These are phyloP conservation scores for rat (Rattus norvegicus) DNA, from an alignment of 2,113 vertebrate species.

Conservation along the genomic window DNA sequence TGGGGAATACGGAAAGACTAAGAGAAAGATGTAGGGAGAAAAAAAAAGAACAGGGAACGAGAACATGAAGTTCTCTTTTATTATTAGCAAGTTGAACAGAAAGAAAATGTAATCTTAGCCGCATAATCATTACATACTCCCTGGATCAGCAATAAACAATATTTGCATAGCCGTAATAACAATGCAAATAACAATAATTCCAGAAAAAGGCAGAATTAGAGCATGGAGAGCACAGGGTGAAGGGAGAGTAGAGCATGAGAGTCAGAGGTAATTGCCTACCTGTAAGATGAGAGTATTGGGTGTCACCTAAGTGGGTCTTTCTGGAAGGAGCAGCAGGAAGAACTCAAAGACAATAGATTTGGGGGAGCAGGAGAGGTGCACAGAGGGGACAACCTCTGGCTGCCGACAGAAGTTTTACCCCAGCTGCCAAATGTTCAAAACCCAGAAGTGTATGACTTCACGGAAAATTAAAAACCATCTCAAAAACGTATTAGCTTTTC, in stretches of 20 bases:
- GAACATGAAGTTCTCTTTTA: not conserved
- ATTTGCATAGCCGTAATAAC: slow-evolving; percentile 13
- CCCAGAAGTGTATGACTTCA: not conserved
- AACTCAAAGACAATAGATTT: not conserved
- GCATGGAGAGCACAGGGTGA: not conserved
- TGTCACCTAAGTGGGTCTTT: not conserved
- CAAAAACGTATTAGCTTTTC: not conserved
- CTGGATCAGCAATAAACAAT: not conserved
- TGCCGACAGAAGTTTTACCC: not conserved
- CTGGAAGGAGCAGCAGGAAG: not conserved
- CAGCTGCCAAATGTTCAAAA: not conserved
- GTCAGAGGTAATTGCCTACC: not conserved
- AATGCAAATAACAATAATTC: slow-evolving; percentile 6
- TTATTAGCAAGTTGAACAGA: not conserved
- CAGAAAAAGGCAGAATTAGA: not conserved
- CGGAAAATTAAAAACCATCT: slow-evolving; percentile 8
- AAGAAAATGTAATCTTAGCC: not conserved
- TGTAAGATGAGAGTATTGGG: not conserved
- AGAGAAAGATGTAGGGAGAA: not conserved
- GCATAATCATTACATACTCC: not conserved
- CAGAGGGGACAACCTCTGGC: not conserved
- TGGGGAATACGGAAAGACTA: not conserved
- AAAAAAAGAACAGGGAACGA: not conserved
- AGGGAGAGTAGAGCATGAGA: not conserved
- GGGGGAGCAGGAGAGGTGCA: rapidly evolving